Percentiles rank a stretch among this genome's conserved stretches.
Evolutionary conservation across 2,888 invertebrate species (phyloP).

Genomic region (Drosophila ezoana): DNA sequence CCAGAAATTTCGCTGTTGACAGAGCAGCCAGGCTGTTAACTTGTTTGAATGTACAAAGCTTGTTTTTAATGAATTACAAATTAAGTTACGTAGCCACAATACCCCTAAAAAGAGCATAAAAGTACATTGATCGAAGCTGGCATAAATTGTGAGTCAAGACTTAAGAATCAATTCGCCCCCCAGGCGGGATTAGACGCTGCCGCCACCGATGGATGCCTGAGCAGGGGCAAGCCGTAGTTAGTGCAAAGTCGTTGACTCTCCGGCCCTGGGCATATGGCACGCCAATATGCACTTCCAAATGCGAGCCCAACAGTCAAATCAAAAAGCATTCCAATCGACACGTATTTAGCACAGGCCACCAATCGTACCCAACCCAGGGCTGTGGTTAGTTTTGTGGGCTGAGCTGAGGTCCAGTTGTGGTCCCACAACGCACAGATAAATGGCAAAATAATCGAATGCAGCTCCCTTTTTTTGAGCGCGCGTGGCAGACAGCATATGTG

Average conservation of each 20-base stretch:
- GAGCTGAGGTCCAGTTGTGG: conserved; percentile 10
- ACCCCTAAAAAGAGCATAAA: conserved; percentile 12
- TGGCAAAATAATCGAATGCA: conserved; percentile 77
- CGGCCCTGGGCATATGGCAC: conserved; percentile 31
- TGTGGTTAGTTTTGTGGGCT: conserved; percentile 6
- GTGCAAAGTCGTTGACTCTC: conserved; percentile 46
- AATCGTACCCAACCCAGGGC: conserved; percentile 43
- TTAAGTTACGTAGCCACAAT: neutral
- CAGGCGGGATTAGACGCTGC: conserved; percentile 66
- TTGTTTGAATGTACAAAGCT: too few relatives aligned
- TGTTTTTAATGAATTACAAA: neutral
- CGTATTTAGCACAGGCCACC: conserved; percentile 70
- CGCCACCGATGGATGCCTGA: conserved; percentile 38
- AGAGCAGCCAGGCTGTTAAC: too few relatives aligned
- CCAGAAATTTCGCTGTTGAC: neutral
- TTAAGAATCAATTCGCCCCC: conserved; percentile 47
- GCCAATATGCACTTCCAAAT: conserved; percentile 25
- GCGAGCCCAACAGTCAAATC: conserved; percentile 51
- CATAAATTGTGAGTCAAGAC: conserved; percentile 58
- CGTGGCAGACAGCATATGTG: conserved; percentile 67
- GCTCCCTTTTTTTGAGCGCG: conserved; percentile 24
- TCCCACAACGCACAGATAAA: conserved; percentile 66
- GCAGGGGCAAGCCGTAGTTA: conserved; percentile 18
- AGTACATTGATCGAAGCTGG: conserved; percentile 49
- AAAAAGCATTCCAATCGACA: conserved; percentile 66